A percentile compares a stretch with the other conserved stretches of the same genome.
Conservation (phyloP, 2,113 vertebrate genomes). For the Nanorana parkeri region DNA sequence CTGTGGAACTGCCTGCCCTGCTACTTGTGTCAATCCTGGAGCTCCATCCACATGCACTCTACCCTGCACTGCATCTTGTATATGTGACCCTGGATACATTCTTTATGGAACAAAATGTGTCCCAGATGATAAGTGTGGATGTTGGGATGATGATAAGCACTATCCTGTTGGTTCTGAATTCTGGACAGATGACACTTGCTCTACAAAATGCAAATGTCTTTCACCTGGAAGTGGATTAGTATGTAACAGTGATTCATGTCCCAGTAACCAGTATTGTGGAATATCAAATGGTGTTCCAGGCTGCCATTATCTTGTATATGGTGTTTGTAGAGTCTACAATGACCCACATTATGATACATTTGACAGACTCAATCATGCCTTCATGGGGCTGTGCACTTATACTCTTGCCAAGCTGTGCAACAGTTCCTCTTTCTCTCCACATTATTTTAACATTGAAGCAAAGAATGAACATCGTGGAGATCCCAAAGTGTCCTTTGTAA, state of each 20-base stretch:
- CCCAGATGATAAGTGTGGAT: slow-evolving; percentile 62
- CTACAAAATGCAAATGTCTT: slow-evolving; percentile 73
- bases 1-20: slow-evolving; percentile 67
- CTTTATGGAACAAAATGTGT: slow-evolving; percentile 62
- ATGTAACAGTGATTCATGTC: slow-evolving; percentile 71
- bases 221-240: slow-evolving; percentile 65
- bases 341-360: slow-evolving; percentile 73
- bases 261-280: slow-evolving; percentile 68
- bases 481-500: slow-evolving; percentile 62
- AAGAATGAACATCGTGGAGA: slow-evolving; percentile 65
- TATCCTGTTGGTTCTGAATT: slow-evolving; percentile 69
- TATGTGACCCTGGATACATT: slow-evolving; percentile 62
- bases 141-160: slow-evolving; percentile 63
- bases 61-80: slow-evolving; percentile 56
- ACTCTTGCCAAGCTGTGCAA: slow-evolving; percentile 71
- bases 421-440: slow-evolving; percentile 56
- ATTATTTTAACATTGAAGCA: slow-evolving; percentile 72
- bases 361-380: slow-evolving; percentile 72
- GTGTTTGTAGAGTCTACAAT: slow-evolving; percentile 70
- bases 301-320: slow-evolving; percentile 57
- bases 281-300: slow-evolving; percentile 59
- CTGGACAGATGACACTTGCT: slow-evolving; percentile 74
- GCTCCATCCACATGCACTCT: slow-evolving; percentile 53
- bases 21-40: slow-evolving; percentile 53
- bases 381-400: slow-evolving; percentile 72